phyloP scores from a whole-genome alignment of 2,113 vertebrate species.

The Parus major region DNA sequence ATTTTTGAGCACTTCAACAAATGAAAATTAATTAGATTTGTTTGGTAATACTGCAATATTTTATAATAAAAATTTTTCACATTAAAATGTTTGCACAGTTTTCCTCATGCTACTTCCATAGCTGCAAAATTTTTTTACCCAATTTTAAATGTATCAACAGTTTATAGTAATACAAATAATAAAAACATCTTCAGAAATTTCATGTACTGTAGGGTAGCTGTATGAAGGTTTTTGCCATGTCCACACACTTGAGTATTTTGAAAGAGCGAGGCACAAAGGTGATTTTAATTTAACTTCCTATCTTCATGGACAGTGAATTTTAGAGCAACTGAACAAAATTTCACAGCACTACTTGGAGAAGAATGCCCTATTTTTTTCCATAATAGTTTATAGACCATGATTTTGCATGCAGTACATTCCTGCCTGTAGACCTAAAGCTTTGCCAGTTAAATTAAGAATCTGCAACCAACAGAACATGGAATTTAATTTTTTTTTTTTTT shows the following conservation, averaged over 20 bases:
- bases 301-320: neutral
- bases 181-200: neutral
- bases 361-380: neutral
- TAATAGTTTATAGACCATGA: neutral
- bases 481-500: neutral
- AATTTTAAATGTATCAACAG: neutral
- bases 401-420: neutral
- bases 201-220: rapidly evolving
- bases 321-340: neutral
- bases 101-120: neutral
- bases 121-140: neutral
- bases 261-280: neutral
- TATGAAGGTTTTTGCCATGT: neutral
- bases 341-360: neutral
- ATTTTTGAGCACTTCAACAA: neutral
- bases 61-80: neutral
- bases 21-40: neutral
- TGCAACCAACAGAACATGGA: neutral
- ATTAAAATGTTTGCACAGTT: neutral
- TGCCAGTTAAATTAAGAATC: neutral
- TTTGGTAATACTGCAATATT: neutral
- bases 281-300: neutral
- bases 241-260: neutral
- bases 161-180: neutral
- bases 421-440: neutral